A percentile compares a stretch with the other conserved stretches of the same genome.
These are phyloP conservation scores for Idaea aversata DNA, from an alignment of 2,888 invertebrate species.

Conservation along the genomic window DNA sequence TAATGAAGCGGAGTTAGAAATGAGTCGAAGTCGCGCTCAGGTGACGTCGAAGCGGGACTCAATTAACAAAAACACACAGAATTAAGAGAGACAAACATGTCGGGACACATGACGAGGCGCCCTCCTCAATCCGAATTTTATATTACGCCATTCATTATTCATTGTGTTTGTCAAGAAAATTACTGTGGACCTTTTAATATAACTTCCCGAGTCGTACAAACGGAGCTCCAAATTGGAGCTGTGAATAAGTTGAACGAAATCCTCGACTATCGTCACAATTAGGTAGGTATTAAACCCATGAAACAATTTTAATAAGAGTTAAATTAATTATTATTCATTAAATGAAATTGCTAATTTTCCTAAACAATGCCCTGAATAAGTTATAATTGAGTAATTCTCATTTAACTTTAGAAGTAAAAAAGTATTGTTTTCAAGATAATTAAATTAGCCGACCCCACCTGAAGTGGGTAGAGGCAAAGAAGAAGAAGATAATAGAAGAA, in stretches of 20 bases:
- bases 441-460: no score
- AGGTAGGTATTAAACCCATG: conserved; percentile 59
- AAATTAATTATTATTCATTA: conserved; percentile 62
- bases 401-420: background rate
- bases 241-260: conserved; percentile 59
- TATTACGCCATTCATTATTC: conserved; percentile 75
- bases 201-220: conserved; percentile 69
- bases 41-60: conserved; percentile 65
- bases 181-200: conserved; percentile 80
- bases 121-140: conserved; percentile 77
- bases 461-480: no score
- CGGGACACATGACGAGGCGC: conserved; percentile 65
- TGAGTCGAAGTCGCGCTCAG: conserved; percentile 38
- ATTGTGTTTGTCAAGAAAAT: conserved; percentile 77
- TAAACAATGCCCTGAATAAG: background rate
- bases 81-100: conserved; percentile 76
- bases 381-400: no score
- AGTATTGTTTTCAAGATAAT: background rate
- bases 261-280: conserved; percentile 64
- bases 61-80: conserved; percentile 79
- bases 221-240: conserved; percentile 71
- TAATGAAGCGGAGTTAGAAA: conserved; percentile 42
- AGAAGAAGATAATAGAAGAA: no score
- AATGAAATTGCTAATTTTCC: conserved; percentile 31
- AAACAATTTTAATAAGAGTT: conserved; percentile 65